Evolutionary conservation across 30 jellyfish, hydroid and myxozoan species (phyloP).

Genomic region (Pseudorhiza aurosa): DNA sequence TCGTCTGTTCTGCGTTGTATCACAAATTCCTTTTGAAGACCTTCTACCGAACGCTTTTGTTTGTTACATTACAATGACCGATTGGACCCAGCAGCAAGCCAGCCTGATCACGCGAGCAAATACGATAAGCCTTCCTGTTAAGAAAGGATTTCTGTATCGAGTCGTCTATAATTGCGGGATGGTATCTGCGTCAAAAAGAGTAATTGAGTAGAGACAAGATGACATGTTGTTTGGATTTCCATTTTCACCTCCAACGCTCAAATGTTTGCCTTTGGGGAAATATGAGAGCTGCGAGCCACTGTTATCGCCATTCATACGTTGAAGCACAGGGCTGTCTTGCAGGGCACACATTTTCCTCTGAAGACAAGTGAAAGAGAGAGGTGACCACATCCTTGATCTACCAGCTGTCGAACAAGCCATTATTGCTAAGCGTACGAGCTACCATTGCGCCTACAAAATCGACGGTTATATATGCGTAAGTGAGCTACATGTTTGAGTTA

Average conservation of each 20-base stretch:
- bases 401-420: no score
- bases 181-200: constrained; percentile 23
- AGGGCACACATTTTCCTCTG: no score
- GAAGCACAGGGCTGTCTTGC: no score
- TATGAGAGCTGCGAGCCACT: background rate
- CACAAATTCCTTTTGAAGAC: constrained; percentile 29
- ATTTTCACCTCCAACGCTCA: constrained; percentile 1
- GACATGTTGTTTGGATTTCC: constrained; percentile 38
- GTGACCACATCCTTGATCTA: no score
- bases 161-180: constrained; percentile 23
- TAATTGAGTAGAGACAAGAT: constrained; percentile 14
- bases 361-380: no score
- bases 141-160: constrained; percentile 18
- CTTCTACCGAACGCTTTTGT: constrained; percentile 12
- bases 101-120: constrained; percentile 20
- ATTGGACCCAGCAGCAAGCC: background rate
- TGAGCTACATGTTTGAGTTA: no score
- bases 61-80: background rate
- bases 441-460: no score
- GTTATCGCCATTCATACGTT: no score
- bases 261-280: constrained; percentile 2
- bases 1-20: constrained; percentile 6
- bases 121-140: background rate
- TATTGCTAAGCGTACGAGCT: no score
- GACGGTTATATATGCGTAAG: no score